Evolutionary conservation across 1,140 invertebrate genomes (phyloP).

Genomic region (Megathymus violae): DNA sequence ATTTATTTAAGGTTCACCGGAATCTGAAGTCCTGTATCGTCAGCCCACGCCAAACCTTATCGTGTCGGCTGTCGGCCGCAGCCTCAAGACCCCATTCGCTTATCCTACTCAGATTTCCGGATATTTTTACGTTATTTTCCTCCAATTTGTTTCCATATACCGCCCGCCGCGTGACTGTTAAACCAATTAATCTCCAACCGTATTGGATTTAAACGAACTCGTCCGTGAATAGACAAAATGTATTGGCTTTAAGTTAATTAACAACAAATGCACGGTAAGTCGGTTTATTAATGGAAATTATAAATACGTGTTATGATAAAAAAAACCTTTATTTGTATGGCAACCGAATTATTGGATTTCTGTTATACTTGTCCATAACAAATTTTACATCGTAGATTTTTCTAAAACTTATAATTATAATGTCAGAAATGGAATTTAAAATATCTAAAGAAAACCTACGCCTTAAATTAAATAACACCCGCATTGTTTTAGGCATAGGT

Average conservation of each 20-base stretch:
- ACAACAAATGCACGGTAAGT: constrained; percentile 5
- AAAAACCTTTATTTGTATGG: too few relatives aligned
- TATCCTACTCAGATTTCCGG: constrained; percentile 59
- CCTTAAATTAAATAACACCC: too few relatives aligned
- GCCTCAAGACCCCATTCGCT: constrained; percentile 55
- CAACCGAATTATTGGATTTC: too few relatives aligned
- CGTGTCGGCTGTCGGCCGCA: neutral
- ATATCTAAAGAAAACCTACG: too few relatives aligned
- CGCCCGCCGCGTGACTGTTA: constrained; percentile 38
- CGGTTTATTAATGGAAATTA: too few relatives aligned
- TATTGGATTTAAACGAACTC: constrained; percentile 56
- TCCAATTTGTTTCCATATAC: constrained; percentile 53
- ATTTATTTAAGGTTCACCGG: neutral
- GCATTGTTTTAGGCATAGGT: too few relatives aligned
- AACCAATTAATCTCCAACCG: constrained; percentile 30
- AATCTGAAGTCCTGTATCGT: too few relatives aligned
- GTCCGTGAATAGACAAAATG: constrained; percentile 11
- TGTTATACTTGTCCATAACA: too few relatives aligned
- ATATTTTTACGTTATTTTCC: constrained; percentile 54
- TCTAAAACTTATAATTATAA: too few relatives aligned
- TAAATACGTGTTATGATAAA: too few relatives aligned
- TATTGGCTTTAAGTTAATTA: neutral
- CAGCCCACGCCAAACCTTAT: neutral
- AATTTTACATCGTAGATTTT: too few relatives aligned
- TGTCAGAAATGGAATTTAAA: too few relatives aligned